These are phyloP conservation scores for Serranus cabrilla DNA, from an alignment of 2,797 vertebrate species.

Conservation along the genomic window DNA sequence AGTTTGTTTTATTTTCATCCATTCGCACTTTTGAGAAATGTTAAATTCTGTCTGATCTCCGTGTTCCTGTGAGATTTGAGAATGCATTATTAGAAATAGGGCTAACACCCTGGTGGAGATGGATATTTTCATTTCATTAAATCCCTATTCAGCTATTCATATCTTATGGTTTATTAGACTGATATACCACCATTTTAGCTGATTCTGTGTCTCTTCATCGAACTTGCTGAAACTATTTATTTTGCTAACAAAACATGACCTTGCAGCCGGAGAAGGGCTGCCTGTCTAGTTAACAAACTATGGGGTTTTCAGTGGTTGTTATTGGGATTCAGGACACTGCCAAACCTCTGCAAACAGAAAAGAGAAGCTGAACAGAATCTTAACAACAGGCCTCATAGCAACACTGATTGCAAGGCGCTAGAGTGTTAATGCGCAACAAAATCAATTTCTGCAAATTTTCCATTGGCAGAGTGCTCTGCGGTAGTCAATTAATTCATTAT, in stretches of 20 bases:
- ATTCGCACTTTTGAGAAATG: constrained; percentile 8
- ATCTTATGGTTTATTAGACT: constrained; percentile 7
- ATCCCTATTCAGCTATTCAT: constrained; percentile 16
- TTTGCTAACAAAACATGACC: constrained; percentile 35
- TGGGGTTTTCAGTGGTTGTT: constrained; percentile 41
- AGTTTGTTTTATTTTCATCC: constrained; percentile 8
- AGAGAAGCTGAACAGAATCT: constrained; percentile 51
- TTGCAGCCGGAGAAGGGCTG: constrained; percentile 35
- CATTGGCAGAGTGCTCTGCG: constrained; percentile 28
- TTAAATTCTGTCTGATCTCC: constrained; percentile 24
- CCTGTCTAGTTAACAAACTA: constrained; percentile 34
- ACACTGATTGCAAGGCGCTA: constrained; percentile 34
- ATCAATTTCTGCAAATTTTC: constrained; percentile 55
- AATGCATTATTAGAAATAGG: not conserved
- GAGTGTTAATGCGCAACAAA: constrained; percentile 43
- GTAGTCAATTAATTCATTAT: constrained; percentile 50
- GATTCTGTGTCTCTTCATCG: not conserved
- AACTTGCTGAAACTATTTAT: constrained; percentile 18
- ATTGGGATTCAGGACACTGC: constrained; percentile 59
- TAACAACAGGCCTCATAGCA: constrained; percentile 52
- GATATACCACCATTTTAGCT: constrained; percentile 8
- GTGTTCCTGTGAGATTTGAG: constrained; percentile 30
- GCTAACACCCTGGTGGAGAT: constrained; percentile 2
- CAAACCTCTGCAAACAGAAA: constrained; percentile 53
- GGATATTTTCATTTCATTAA: constrained; percentile 23